Percentiles rank a stretch among this genome's conserved stretches.
Evolutionary conservation across 2,797 vertebrate genomes (phyloP).

Genomic region (Phoxinus dragarum): DNA sequence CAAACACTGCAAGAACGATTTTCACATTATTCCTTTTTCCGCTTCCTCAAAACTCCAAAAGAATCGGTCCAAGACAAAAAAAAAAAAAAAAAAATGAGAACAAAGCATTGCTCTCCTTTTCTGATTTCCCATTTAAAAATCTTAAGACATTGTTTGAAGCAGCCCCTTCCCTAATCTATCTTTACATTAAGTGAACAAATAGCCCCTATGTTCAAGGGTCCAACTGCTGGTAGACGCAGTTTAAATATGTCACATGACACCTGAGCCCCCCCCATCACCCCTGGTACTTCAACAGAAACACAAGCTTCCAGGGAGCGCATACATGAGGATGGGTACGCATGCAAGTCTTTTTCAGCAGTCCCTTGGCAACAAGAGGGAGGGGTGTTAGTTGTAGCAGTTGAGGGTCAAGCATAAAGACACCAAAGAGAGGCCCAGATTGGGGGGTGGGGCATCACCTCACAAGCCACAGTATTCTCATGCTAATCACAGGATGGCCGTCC

Average conservation of each 20-base stretch:
- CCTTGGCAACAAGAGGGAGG: conserved; percentile 41
- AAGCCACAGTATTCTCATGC: conserved; percentile 51
- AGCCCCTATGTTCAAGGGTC: neutral
- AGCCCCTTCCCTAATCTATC: neutral
- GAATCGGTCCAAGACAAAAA: neutral
- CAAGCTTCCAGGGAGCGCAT: conserved; percentile 8
- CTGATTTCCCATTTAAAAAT: neutral
- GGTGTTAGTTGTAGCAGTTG: conserved; percentile 25
- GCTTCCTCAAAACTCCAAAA: neutral
- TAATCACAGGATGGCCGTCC: conserved; percentile 31
- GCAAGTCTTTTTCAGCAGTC: conserved; percentile 42
- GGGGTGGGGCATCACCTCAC: neutral
- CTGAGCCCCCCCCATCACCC: neutral
- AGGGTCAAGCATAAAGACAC: conserved; percentile 31
- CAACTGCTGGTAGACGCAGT: conserved; percentile 11
- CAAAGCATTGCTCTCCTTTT: neutral
- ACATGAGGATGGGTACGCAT: conserved; percentile 29
- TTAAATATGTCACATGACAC: conserved; percentile 8
- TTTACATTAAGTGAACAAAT: conserved; percentile 7
- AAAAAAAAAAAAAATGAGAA: neutral
- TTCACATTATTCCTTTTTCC: conserved; percentile 1
- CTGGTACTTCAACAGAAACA: neutral
- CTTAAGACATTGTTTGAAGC: conserved; percentile 8
- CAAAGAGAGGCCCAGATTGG: conserved; percentile 28
- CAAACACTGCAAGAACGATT: neutral